Evolutionary conservation across 2,113 vertebrate species (phyloP).

Genomic region (Mesitornis unicolor): DNA sequence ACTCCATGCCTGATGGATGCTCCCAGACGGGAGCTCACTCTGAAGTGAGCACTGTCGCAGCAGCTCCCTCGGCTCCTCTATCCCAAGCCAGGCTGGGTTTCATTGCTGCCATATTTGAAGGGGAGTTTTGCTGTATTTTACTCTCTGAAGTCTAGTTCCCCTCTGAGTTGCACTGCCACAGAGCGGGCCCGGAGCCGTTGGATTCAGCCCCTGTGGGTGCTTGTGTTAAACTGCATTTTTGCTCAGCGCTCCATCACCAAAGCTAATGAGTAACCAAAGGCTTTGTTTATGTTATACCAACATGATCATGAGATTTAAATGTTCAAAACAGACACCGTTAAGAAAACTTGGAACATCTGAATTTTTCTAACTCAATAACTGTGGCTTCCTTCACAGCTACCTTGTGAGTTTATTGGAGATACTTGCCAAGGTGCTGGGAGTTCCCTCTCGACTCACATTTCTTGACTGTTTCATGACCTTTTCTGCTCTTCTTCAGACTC

Average conservation of each 20-base stretch:
- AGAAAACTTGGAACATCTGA: background rate
- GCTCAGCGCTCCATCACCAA: background rate
- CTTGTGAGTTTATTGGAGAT: background rate
- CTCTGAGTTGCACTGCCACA: accelerated
- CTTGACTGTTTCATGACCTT: background rate
- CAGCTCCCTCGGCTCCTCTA: too few species aligned
- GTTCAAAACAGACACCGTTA: accelerated
- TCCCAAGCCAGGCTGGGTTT: too few species aligned
- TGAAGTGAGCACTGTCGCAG: too few species aligned
- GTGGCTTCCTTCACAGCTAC: background rate
- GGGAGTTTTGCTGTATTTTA: too few species aligned
- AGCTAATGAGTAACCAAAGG: background rate
- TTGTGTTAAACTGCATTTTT: background rate
- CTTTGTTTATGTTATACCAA: background rate
- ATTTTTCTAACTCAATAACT: background rate
- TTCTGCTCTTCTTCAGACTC: background rate
- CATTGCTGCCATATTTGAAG: too few species aligned
- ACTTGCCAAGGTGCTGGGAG: background rate
- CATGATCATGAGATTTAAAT: background rate
- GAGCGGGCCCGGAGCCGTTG: accelerated
- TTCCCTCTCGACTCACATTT: background rate
- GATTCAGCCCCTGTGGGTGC: too few species aligned
- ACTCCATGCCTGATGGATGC: too few species aligned
- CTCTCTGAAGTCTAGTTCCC: background rate
- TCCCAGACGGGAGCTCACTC: too few species aligned